Evolutionary conservation across 37 sponge, comb jelly and placozoan genomes (phyloP).

Genomic region (Dysidea cf. avara): DNA sequence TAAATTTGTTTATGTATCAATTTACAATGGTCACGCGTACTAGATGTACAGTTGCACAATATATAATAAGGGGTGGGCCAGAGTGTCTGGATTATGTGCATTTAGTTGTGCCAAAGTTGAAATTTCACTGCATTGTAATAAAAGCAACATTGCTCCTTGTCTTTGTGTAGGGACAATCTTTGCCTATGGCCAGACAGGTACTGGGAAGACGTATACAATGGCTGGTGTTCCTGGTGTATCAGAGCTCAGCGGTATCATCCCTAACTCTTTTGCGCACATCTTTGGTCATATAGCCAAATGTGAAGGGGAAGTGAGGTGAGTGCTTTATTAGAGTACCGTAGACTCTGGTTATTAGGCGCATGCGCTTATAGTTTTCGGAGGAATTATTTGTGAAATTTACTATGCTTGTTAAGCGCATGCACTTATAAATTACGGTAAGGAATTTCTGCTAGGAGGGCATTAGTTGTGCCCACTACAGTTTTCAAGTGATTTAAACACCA

Average conservation of each 20-base stretch:
- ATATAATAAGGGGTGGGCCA: neutral
- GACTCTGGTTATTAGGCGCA: too few species aligned
- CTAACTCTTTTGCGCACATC: slow-evolving; percentile 97
- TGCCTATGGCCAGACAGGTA: slow-evolving; percentile 99
- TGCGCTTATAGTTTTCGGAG: too few species aligned
- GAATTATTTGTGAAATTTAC: too few species aligned
- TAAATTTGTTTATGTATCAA: too few species aligned
- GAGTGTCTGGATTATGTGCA: neutral
- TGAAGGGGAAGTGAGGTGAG: slow-evolving; percentile 72
- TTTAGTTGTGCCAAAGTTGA: neutral
- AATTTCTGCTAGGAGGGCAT: too few species aligned
- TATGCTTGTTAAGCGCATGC: too few species aligned
- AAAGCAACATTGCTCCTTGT: slow-evolving; percentile 3
- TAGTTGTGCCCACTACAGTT: too few species aligned
- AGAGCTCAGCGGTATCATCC: slow-evolving; percentile 91
- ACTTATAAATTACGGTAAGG: too few species aligned
- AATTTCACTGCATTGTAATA: neutral
- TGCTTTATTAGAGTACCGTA: slow-evolving; percentile 5
- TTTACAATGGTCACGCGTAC: too few species aligned
- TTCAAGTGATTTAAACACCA: too few species aligned
- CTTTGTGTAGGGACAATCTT: slow-evolving; percentile 86
- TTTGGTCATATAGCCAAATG: slow-evolving; percentile 79
- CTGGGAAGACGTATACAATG: slow-evolving; percentile 99
- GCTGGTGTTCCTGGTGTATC: slow-evolving; percentile 75
- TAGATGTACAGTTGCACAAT: too few species aligned